Evolutionary conservation across 2,113 vertebrate species (phyloP).

Genomic region (Elanoides forficatus): DNA sequence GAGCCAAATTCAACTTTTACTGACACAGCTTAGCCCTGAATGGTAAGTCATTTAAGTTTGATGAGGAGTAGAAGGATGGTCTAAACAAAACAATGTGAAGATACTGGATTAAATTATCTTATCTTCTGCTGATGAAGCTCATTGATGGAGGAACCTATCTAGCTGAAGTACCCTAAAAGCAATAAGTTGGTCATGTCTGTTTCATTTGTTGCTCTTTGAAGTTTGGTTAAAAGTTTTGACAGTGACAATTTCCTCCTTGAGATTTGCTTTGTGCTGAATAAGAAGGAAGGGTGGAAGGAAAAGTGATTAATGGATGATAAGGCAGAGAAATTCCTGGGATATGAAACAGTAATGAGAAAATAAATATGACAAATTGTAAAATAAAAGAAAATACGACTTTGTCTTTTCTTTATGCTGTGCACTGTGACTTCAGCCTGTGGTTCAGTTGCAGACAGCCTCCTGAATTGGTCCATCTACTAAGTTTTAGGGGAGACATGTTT

Average conservation of each 20-base stretch:
- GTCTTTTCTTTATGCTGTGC: not conserved
- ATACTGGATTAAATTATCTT: not conserved
- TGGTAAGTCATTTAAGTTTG: not conserved
- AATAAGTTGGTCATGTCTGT: not conserved
- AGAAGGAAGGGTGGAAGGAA: not conserved
- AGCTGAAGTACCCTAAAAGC: not conserved
- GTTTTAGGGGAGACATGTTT: not conserved
- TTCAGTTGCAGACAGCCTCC: not conserved
- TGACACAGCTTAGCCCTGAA: not conserved
- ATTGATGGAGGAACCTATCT: not conserved
- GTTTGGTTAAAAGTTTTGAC: not conserved
- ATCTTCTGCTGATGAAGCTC: not conserved
- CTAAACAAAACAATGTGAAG: not conserved
- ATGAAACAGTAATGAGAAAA: not conserved
- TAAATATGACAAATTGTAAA: not conserved
- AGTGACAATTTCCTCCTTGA: not conserved
- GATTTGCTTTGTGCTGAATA: not conserved
- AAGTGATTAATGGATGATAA: not conserved
- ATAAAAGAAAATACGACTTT: not conserved
- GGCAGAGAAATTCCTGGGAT: not conserved
- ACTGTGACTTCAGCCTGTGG: not conserved
- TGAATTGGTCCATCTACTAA: not conserved
- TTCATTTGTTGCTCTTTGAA: not conserved
- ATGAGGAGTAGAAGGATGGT: not conserved
- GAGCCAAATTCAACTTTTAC: not conserved